Conservation (phyloP, 2,797 vertebrate species). For the Sardinella longiceps region DNA sequence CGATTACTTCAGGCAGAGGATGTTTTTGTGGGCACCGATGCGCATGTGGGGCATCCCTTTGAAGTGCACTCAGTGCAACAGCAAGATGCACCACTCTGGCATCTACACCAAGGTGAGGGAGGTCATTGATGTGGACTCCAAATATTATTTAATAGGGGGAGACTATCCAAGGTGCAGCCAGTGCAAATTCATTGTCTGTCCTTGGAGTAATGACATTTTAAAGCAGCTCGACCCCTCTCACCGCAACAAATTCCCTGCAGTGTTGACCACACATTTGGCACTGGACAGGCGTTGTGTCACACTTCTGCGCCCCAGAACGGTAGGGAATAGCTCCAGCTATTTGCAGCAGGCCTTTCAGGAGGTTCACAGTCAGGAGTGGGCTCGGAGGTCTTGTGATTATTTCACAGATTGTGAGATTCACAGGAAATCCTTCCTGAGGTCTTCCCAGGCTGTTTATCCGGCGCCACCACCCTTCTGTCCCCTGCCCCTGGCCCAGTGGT, state of each 20-base stretch:
- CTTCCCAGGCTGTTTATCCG: neutral
- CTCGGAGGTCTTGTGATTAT: conserved; percentile 18
- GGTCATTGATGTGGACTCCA: neutral
- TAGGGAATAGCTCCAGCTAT: conserved; percentile 40
- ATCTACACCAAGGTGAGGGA: neutral
- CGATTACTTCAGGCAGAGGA: too few relatives aligned
- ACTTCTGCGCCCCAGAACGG: neutral
- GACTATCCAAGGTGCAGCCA: neutral
- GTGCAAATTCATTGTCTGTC: neutral
- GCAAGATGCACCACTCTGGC: neutral
- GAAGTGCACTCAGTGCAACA: neutral
- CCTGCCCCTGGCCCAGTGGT: neutral
- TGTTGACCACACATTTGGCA: neutral
- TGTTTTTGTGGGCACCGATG: neutral
- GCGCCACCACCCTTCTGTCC: neutral
- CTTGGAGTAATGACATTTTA: neutral
- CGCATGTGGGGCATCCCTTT: neutral
- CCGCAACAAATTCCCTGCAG: neutral
- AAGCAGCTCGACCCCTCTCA: neutral
- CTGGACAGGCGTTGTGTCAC: conserved; percentile 35
- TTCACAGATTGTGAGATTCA: conserved; percentile 28
- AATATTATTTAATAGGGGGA: neutral
- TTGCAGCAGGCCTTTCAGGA: conserved; percentile 37
- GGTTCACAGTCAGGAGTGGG: conserved; percentile 48
- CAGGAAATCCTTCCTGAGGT: neutral